Evolutionary conservation across 2,113 vertebrate species (phyloP).

Genomic region (Tichodroma muraria): DNA sequence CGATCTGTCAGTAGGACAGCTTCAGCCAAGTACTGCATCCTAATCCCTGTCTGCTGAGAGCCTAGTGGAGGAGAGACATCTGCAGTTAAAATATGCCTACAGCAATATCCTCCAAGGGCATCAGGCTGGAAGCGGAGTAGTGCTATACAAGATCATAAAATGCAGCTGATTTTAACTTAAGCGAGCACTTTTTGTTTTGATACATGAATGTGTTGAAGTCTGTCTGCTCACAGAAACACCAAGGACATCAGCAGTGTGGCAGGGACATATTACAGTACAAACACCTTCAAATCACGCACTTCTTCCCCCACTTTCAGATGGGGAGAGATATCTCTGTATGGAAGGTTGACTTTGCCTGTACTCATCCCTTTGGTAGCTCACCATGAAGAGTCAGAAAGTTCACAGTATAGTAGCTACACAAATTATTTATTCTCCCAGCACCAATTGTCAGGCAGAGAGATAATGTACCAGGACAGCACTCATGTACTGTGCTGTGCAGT

Average conservation of each 20-base stretch:
- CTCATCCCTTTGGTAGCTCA: background rate
- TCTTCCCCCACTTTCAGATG: background rate
- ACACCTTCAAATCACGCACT: background rate
- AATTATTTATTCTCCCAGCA: background rate
- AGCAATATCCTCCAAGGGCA: background rate
- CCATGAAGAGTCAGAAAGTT: background rate
- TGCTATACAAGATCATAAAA: background rate
- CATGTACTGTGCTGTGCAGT: background rate
- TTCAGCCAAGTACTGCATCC: slow-evolving; percentile 25
- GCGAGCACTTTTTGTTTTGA: background rate
- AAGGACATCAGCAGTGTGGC: background rate
- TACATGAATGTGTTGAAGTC: background rate
- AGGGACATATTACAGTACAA: background rate
- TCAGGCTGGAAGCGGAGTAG: background rate
- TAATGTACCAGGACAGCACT: background rate
- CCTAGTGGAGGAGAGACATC: background rate
- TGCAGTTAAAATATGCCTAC: background rate
- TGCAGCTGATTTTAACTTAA: background rate
- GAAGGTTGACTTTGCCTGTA: background rate
- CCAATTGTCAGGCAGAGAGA: background rate
- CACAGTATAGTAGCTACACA: background rate
- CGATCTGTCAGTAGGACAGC: background rate
- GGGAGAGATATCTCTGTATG: background rate
- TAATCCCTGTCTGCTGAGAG: background rate
- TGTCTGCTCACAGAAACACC: background rate